Percentiles rank a stretch among this genome's conserved stretches.
phyloP scores from a whole-genome alignment of 2,888 invertebrate species.

The Ectropis crepuscularia region DNA sequence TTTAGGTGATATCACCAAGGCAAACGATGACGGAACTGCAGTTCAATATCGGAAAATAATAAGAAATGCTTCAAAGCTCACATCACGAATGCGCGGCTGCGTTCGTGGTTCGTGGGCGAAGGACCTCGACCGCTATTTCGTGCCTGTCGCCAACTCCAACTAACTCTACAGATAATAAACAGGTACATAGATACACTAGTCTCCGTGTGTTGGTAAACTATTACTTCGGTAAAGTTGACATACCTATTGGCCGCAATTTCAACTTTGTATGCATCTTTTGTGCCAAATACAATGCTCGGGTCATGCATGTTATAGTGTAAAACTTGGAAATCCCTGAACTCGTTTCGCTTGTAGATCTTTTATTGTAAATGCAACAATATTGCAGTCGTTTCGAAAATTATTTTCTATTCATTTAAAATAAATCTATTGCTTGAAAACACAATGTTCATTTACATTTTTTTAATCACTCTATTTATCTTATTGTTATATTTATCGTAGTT shows the following conservation, averaged over 20 bases:
- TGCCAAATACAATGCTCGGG: slow-evolving; percentile 29
- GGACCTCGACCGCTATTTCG: slow-evolving; percentile 75
- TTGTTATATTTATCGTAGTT: too few relatives aligned
- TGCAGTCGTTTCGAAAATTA: not conserved
- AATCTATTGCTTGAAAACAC: too few relatives aligned
- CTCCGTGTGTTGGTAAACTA: slow-evolving; percentile 10
- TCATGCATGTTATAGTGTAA: slow-evolving; percentile 32
- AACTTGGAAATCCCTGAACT: slow-evolving; percentile 31
- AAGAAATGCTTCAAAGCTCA: slow-evolving; percentile 45
- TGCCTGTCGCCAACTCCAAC: slow-evolving; percentile 55
- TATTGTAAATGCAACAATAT: slow-evolving; percentile 14
- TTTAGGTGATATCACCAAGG: slow-evolving; percentile 62
- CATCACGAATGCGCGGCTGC: slow-evolving; percentile 41
- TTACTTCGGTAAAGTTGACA: slow-evolving; percentile 25
- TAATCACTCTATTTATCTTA: too few relatives aligned
- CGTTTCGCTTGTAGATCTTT: slow-evolving; percentile 23
- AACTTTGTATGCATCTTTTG: slow-evolving; percentile 34
- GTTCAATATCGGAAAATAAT: slow-evolving; percentile 53
- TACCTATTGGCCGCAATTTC: slow-evolving; percentile 27
- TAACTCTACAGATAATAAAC: not conserved
- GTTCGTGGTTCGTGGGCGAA: slow-evolving; percentile 65
- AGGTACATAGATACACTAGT: not conserved
- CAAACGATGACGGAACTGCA: slow-evolving; percentile 58
- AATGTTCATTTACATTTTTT: too few relatives aligned
- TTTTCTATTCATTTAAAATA: too few relatives aligned